Evolutionary conservation across 2,113 vertebrate genomes (phyloP), one percentile per base, ranked within the genome.

Genomic region (Lota lota): DNA sequence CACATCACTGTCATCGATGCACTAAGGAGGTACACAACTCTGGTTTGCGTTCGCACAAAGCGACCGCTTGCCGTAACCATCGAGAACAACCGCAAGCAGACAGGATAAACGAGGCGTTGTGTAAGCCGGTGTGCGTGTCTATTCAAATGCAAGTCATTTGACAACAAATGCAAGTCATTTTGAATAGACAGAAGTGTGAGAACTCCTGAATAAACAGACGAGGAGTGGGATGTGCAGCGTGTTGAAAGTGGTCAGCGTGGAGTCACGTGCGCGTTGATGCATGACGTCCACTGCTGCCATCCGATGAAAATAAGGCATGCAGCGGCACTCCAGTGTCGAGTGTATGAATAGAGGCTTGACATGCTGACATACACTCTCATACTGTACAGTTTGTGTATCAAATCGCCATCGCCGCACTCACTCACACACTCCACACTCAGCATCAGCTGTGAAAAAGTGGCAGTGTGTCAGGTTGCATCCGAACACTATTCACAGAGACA

Each of bases 401-500:
- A 61, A 21, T 15, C 69, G 60, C 20, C 18, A 56, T 33, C 22
- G 17, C 24, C 56, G n/a, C 62, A 60, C 69, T 36, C 62, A 56
- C 62, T 17, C 21, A 15, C 61, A 63, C 61, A 63, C 61, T 36
- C 33, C 20, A 22, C 8, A 61, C n/a, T 20, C 19, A 21, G 58
- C 20, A 20, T 60, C n/a, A 20, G 58, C 17, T 57, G 54, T 57
- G 16, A 6, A 18, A 19, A 18, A 57, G 17, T 15, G 47, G 36
- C 14, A 20, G 47, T 33, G 68, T 69, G 68, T 63, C 22, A 11
- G 19, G 22, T 74, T 77, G 81, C 76, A 70, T 81, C 79, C 69
- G 58, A 62, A 64, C 69, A 72, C 76, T 53, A 75, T 75, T 83
- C 83, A 78, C 59, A 75, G 65, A 70, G 82, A 74, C 89, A 90